Conservation (phyloP, 2,797 vertebrate genomes). For the Alca torda region DNA sequence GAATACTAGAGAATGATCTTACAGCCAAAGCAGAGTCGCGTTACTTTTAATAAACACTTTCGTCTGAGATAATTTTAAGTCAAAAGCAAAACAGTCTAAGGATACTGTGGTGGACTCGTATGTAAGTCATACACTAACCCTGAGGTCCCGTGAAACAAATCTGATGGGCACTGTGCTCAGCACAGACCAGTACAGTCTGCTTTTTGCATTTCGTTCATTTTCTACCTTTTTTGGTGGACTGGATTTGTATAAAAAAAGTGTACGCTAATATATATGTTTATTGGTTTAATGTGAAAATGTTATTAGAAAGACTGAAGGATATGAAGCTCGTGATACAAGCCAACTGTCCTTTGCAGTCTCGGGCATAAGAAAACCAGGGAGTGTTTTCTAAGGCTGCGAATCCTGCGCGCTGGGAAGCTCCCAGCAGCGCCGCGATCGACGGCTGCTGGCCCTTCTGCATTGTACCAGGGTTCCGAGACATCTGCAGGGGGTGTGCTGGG, state of each 20-base stretch:
- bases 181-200: not conserved
- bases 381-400: not conserved
- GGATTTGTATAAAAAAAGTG: not conserved
- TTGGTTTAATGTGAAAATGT: not conserved
- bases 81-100: not conserved
- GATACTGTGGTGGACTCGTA: not conserved
- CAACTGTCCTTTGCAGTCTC: not conserved
- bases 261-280: not conserved
- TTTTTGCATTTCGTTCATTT: not conserved
- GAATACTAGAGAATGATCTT: not conserved
- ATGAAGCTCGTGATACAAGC: not conserved
- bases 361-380: not conserved
- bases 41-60: conserved; percentile 39
- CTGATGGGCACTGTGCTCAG: not conserved
- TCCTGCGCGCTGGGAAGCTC: not conserved
- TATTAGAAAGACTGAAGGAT: not conserved
- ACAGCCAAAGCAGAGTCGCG: not conserved
- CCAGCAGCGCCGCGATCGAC: rapidly evolving
- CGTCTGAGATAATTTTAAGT: conserved; percentile 15
- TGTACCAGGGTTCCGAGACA: not conserved
- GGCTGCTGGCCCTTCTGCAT: rapidly evolving
- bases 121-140: not conserved
- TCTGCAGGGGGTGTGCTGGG: not conserved
- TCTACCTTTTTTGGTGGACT: not conserved
- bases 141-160: not conserved